These are phyloP conservation scores for Zootermopsis nevadensis DNA, from an alignment of 2,888 invertebrate species.

Conservation along the genomic window DNA sequence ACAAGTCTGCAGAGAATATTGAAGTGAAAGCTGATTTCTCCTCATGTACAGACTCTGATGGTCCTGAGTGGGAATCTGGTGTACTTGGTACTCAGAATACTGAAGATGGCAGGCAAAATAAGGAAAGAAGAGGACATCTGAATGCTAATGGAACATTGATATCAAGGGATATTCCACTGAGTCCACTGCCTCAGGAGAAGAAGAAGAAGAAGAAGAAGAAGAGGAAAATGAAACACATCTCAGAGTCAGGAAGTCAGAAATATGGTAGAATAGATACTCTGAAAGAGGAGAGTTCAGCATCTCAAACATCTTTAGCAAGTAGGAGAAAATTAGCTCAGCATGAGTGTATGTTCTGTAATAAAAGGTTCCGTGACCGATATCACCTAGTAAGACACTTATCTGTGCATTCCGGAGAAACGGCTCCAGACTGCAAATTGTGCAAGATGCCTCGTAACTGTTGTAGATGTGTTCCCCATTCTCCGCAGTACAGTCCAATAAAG, in stretches of 20 bases:
- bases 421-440: slow-evolving; percentile 15
- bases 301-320: not conserved
- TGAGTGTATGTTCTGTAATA: slow-evolving; percentile 24
- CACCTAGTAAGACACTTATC: slow-evolving; percentile 23
- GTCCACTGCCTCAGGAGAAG: not conserved
- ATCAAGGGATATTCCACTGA: not conserved
- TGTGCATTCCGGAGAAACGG: slow-evolving; percentile 17
- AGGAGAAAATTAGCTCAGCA: not conserved
- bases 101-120: too few relatives aligned
- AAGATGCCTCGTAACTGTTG: slow-evolving; percentile 20
- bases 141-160: not conserved
- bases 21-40: not conserved
- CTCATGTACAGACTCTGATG: not conserved
- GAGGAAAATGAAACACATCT: not conserved
- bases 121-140: not conserved
- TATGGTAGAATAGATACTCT: too few relatives aligned
- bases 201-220: not conserved
- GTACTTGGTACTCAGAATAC: not conserved
- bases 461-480: slow-evolving; percentile 1
- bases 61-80: not conserved
- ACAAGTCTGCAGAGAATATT: not conserved
- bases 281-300: not conserved
- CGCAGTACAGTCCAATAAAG: not conserved
- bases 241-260: not conserved
- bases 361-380: slow-evolving; percentile 25